A percentile compares a stretch with the other conserved stretches of the same genome.
These are phyloP conservation scores for Piscicola geometra DNA, from an alignment of 2,888 invertebrate genomes.

Conservation along the genomic window DNA sequence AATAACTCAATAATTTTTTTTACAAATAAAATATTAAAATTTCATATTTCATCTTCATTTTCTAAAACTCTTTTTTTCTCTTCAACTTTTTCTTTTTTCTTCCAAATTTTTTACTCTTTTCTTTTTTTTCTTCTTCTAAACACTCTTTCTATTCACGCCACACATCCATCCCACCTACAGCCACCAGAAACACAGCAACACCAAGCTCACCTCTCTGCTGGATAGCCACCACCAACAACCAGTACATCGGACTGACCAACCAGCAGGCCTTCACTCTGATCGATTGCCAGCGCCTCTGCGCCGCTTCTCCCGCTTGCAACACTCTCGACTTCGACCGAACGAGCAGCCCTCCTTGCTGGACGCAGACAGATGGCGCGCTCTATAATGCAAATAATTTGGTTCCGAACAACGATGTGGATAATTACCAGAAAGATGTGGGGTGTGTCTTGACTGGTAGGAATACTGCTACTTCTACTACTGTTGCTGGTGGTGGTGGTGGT, in stretches of 20 bases:
- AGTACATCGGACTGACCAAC: background rate
- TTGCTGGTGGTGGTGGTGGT: no score
- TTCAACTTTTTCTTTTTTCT: no score
- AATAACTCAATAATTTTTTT: background rate
- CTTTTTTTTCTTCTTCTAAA: background rate
- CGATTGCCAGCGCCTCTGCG: background rate
- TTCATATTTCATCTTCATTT: no score
- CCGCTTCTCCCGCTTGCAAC: background rate
- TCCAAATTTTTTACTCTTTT: background rate
- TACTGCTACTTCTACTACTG: background rate
- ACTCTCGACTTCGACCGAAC: constrained; percentile 17
- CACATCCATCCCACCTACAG: no score
- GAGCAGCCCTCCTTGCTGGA: constrained; percentile 11
- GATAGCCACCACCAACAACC: background rate
- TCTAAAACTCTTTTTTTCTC: no score
- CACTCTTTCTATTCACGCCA: background rate
- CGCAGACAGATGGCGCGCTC: background rate
- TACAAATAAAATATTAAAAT: no score
- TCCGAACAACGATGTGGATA: background rate
- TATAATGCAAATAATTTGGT: background rate
- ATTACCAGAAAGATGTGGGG: background rate
- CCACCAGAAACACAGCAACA: background rate
- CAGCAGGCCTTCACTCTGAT: background rate
- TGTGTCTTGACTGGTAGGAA: background rate
- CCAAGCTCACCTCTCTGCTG: background rate